A percentile compares a stretch with the other conserved stretches of the same genome.
Conservation (phyloP, 1,140 invertebrate species). For the Musca domestica region DNA sequence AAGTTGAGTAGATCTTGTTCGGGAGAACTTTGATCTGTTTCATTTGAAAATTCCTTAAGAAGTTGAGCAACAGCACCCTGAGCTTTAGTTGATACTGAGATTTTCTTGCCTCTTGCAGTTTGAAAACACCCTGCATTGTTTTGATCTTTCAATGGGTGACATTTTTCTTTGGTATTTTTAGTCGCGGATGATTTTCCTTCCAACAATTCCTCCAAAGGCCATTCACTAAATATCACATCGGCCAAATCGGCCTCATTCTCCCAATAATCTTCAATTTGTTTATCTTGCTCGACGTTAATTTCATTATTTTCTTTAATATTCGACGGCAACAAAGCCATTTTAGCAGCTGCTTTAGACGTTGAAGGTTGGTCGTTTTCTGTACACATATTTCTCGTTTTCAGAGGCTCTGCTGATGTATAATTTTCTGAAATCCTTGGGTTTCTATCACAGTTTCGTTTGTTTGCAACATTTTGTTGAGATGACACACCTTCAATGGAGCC, state of each 20-base stretch:
- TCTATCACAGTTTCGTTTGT: too few relatives aligned
- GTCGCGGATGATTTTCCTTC: not conserved
- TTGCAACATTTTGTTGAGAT: too few relatives aligned
- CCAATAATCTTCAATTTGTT: not conserved
- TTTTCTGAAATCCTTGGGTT: too few relatives aligned
- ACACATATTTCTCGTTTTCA: not conserved
- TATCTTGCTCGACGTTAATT: too few relatives aligned
- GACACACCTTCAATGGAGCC: too few relatives aligned
- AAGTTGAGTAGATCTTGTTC: not conserved
- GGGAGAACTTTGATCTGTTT: not conserved
- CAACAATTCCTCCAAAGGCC: not conserved
- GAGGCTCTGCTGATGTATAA: not conserved
- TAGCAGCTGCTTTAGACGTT: not conserved
- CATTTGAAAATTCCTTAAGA: not conserved
- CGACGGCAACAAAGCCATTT: too few relatives aligned
- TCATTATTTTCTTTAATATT: too few relatives aligned
- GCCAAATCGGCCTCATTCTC: not conserved
- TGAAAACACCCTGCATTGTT: not conserved
- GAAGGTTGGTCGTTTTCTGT: not conserved
- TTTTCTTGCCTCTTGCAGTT: constrained; percentile 4
- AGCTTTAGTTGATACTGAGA: constrained; percentile 8
- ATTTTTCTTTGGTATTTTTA: not conserved
- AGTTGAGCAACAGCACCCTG: not conserved
- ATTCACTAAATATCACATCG: constrained; percentile 19
- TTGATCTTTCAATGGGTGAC: not conserved